Evolutionary conservation across 2,888 invertebrate genomes (phyloP).

Genomic region (Agrochola lota): DNA sequence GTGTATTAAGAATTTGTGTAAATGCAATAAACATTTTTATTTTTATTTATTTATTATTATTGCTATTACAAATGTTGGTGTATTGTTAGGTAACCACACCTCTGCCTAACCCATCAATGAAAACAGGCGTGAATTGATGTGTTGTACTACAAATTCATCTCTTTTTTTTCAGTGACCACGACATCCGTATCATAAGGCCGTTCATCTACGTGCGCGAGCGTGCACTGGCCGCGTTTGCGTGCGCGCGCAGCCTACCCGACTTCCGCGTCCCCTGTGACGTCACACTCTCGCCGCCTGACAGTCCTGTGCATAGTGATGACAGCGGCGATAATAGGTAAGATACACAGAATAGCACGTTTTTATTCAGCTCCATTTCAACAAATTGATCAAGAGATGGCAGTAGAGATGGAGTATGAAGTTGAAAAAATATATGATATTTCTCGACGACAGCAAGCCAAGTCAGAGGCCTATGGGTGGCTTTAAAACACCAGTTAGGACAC

Average conservation of each 20-base stretch:
- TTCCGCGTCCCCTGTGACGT: slow-evolving; percentile 86
- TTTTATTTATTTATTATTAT: no score
- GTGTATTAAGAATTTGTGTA: no score
- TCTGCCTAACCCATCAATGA: neutral
- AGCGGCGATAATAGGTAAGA: slow-evolving; percentile 67
- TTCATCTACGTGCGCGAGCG: slow-evolving; percentile 96
- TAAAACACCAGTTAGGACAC: no score
- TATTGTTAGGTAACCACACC: neutral
- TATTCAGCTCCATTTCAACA: no score
- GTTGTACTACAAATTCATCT: neutral
- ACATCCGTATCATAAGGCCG: slow-evolving; percentile 95
- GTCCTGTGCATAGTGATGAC: slow-evolving; percentile 69
- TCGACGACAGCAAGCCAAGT: no score
- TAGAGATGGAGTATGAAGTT: no score
- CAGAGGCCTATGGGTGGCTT: no score
- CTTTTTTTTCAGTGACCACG: slow-evolving; percentile 92
- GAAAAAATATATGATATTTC: no score
- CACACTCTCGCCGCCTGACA: slow-evolving; percentile 68
- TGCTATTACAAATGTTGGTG: no score
- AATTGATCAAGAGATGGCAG: no score
- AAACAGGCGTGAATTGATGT: neutral
- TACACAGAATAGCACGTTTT: neutral
- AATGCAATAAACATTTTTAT: no score
- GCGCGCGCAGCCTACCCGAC: slow-evolving; percentile 93
- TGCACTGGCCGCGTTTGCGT: slow-evolving; percentile 93